phyloP scores from a whole-genome alignment of 1,140 invertebrate genomes.

The Magallana angulata region DNA sequence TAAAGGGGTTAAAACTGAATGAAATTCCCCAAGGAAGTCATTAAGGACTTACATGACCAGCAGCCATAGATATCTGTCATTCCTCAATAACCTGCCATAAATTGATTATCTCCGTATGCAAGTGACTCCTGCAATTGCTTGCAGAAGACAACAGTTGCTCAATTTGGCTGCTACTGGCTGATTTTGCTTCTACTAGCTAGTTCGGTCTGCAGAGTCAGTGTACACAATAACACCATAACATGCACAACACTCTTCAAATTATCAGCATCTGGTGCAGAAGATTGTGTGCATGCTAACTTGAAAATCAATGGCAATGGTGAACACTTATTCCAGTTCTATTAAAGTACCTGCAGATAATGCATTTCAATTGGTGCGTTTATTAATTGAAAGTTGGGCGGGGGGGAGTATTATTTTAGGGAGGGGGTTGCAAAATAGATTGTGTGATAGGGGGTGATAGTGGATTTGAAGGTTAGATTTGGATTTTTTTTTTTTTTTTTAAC shows the following conservation, averaged over 20 bases:
- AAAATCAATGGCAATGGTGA: neutral
- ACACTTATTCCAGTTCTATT: too few species aligned
- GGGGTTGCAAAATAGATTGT: too few species aligned
- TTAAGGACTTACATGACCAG: neutral
- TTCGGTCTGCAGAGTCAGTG: neutral
- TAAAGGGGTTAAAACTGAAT: neutral
- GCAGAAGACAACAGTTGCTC: conserved; percentile 1
- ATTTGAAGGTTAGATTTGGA: too few species aligned
- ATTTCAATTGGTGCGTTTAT: too few species aligned
- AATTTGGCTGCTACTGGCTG: neutral
- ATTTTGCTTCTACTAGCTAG: too few species aligned
- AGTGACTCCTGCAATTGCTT: neutral
- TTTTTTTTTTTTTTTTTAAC: too few species aligned
- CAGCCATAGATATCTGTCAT: neutral
- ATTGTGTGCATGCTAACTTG: too few species aligned
- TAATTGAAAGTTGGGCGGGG: too few species aligned
- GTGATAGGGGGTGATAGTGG: too few species aligned
- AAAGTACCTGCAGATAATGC: too few species aligned
- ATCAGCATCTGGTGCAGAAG: too few species aligned
- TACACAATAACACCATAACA: neutral
- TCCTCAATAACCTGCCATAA: conserved; percentile 11
- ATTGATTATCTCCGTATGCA: conserved; percentile 28
- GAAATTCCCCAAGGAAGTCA: conserved; percentile 18
- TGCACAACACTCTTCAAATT: neutral
- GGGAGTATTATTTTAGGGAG: too few species aligned